Percentiles rank a stretch among this genome's conserved stretches.
phyloP scores from a whole-genome alignment of 2,113 vertebrate species.

The Euleptes europaea region DNA sequence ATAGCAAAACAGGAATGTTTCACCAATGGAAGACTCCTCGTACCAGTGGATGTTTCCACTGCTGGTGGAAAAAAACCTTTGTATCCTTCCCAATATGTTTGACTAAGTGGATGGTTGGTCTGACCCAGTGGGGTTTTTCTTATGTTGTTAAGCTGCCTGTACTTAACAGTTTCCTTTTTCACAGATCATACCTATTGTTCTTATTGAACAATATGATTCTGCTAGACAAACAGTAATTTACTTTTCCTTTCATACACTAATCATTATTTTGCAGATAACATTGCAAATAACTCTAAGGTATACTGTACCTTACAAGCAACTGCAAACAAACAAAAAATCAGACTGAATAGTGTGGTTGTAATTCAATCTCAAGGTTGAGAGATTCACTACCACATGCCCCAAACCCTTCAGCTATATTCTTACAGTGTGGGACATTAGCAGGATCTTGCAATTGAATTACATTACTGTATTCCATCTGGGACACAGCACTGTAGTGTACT shows the following conservation, averaged over 20 bases:
- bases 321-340: constrained; percentile 50
- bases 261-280: constrained; percentile 63
- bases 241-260: constrained; percentile 49
- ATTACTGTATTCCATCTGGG: constrained; percentile 81
- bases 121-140: not conserved
- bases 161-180: not conserved
- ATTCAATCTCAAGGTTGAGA: constrained; percentile 76
- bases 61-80: too few relatives aligned
- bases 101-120: too few relatives aligned
- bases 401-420: constrained; percentile 85
- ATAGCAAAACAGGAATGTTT: too few relatives aligned
- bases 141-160: not conserved
- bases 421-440: constrained; percentile 81
- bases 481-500: constrained; percentile 77
- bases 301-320: constrained; percentile 40
- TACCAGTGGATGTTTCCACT: too few relatives aligned
- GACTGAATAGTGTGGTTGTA: constrained; percentile 67
- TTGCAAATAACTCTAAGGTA: constrained; percentile 49
- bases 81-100: too few relatives aligned
- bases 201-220: constrained; percentile 29
- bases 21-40: too few relatives aligned
- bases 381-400: constrained; percentile 71
- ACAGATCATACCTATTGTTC: not conserved
- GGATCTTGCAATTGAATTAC: constrained; percentile 83
- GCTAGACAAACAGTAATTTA: constrained; percentile 50